Conservation (phyloP, 2,797 vertebrate species). For the Phoeniculus purpureus region DNA sequence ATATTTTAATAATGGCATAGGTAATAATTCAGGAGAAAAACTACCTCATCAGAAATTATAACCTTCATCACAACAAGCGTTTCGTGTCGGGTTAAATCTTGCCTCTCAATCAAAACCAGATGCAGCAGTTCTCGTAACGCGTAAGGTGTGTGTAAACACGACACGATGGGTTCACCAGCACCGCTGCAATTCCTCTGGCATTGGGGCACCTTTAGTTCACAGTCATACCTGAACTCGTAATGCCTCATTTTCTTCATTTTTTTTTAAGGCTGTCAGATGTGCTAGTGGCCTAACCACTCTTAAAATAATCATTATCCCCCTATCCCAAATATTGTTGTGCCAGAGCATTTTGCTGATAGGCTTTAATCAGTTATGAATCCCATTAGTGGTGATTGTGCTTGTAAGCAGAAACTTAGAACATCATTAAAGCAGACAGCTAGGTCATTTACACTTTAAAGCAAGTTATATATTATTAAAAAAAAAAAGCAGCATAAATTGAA, state of each 20-base stretch:
- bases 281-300: neutral
- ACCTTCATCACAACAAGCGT: neutral
- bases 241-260: neutral
- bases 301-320: neutral
- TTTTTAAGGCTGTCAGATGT: neutral
- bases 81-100: neutral
- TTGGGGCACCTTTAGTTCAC: neutral
- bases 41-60: too few relatives aligned
- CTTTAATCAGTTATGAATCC: constrained; percentile 12
- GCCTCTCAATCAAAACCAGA: neutral
- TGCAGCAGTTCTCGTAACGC: neutral
- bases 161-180: neutral
- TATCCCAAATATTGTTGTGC: neutral
- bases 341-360: constrained; percentile 8
- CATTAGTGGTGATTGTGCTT: constrained; percentile 5
- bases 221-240: neutral
- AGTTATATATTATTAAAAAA: constrained; percentile 56
- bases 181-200: neutral
- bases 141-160: neutral
- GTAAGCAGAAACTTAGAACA: neutral
- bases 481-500: constrained; percentile 55
- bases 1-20: too few relatives aligned
- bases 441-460: constrained; percentile 26
- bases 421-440: constrained; percentile 18
- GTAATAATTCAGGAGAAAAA: too few relatives aligned